Percentiles rank a stretch among this genome's conserved stretches.
phyloP scores from a whole-genome alignment of 2,888 invertebrate genomes.

The Epinotia brunnichana region DNA sequence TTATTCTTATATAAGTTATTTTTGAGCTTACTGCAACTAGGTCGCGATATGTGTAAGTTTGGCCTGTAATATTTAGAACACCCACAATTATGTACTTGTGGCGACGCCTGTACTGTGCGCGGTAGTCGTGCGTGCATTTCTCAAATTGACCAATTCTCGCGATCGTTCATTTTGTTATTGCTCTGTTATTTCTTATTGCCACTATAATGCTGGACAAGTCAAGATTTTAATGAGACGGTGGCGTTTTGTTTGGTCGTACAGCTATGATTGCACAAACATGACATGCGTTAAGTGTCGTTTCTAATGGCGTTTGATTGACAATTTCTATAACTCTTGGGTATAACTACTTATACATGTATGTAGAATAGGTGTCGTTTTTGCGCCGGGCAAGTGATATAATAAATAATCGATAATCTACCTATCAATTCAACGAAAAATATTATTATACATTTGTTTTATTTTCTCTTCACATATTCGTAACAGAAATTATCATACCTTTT shows the following conservation, averaged over 20 bases:
- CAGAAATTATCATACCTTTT: too few relatives aligned
- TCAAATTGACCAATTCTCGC: constrained; percentile 42
- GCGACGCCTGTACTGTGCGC: not conserved
- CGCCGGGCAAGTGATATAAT: not conserved
- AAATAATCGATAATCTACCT: not conserved
- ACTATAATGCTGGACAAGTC: constrained; percentile 27
- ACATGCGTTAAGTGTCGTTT: constrained; percentile 12
- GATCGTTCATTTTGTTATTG: constrained; percentile 36
- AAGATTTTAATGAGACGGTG: constrained; percentile 36
- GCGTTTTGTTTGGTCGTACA: constrained; percentile 24
- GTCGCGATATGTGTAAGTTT: too few relatives aligned
- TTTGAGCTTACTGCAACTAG: too few relatives aligned
- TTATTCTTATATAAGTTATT: too few relatives aligned
- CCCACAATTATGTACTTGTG: not conserved
- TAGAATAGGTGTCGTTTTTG: not conserved
- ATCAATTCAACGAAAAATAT: not conserved
- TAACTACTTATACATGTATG: too few relatives aligned
- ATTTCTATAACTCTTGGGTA: constrained; percentile 20
- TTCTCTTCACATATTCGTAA: too few relatives aligned
- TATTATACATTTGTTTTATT: too few relatives aligned
- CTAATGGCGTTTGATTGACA: constrained; percentile 18
- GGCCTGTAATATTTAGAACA: too few relatives aligned
- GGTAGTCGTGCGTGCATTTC: constrained; percentile 40
- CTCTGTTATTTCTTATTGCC: constrained; percentile 38
- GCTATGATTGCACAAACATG: constrained; percentile 27